phyloP scores from a whole-genome alignment of 2,797 vertebrate species.

The Chelon labrosus region DNA sequence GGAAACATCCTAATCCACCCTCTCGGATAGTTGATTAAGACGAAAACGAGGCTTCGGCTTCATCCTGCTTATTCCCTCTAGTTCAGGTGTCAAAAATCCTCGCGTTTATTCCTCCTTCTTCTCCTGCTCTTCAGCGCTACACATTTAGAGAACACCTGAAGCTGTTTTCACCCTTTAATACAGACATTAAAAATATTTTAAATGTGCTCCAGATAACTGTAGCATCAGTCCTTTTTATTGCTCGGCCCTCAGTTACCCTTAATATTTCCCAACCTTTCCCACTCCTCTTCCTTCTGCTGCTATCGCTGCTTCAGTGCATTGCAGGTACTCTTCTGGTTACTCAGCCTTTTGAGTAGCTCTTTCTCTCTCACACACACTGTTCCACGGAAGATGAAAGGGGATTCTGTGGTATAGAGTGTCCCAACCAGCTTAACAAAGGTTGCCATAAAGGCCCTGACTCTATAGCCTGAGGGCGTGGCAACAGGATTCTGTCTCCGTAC shows the following conservation, averaged over 20 bases:
- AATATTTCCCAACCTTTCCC: conserved; percentile 11
- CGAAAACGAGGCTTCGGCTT: conserved; percentile 61
- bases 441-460: conserved; percentile 66
- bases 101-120: conserved; percentile 3
- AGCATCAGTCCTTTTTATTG: conserved; percentile 9
- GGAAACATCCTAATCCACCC: conserved; percentile 80
- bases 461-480: conserved; percentile 73
- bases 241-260: conserved; percentile 16
- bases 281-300: conserved; percentile 8
- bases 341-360: conserved; percentile 47
- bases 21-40: conserved; percentile 72
- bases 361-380: conserved; percentile 38
- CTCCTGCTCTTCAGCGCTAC: neutral
- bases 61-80: conserved; percentile 43
- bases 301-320: conserved; percentile 36
- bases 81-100: conserved; percentile 46
- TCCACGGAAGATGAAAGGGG: conserved; percentile 73
- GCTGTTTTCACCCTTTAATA: conserved; percentile 7
- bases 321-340: conserved; percentile 46
- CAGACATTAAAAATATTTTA: conserved; percentile 13
- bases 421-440: conserved; percentile 73
- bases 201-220: conserved; percentile 16
- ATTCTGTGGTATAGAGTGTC: conserved; percentile 64
- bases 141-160: conserved; percentile 22
- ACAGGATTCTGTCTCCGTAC: conserved; percentile 60